A percentile compares a stretch with the other conserved stretches of the same genome.
Conservation (phyloP, 2,113 vertebrate genomes). For the Solenodon paradoxus region DNA sequence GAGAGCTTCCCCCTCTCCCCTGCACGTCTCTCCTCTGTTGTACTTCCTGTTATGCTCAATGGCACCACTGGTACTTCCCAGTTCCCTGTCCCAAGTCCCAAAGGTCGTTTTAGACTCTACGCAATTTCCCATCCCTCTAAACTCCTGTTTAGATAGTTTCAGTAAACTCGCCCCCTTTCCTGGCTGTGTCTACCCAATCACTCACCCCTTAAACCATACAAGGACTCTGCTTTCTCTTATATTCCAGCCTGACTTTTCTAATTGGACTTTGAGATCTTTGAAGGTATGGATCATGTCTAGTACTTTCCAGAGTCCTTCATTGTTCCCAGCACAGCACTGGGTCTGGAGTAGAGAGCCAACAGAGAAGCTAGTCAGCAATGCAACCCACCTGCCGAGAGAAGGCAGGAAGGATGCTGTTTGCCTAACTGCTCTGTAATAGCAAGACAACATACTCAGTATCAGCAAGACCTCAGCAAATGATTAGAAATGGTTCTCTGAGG, state of each 20-base stretch:
- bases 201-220: not conserved
- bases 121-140: not conserved
- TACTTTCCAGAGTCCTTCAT: not conserved
- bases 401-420: not conserved
- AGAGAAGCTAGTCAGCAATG: accelerated
- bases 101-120: not conserved
- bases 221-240: not conserved
- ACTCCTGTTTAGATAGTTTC: not conserved
- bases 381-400: accelerated
- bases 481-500: not conserved
- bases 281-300: not conserved
- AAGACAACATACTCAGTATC: not conserved
- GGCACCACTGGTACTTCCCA: not conserved
- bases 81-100: not conserved
- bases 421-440: not conserved
- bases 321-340: not conserved
- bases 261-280: not conserved
- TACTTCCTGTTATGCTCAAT: not conserved
- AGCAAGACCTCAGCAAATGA: not conserved
- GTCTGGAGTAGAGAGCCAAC: not conserved
- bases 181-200: not conserved
- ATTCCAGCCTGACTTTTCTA: not conserved
- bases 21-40: not conserved
- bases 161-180: not conserved
- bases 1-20: not conserved